These are phyloP conservation scores for Linhomoeus sp. DNA, from an alignment of 2,888 invertebrate genomes.

Conservation along the genomic window DNA sequence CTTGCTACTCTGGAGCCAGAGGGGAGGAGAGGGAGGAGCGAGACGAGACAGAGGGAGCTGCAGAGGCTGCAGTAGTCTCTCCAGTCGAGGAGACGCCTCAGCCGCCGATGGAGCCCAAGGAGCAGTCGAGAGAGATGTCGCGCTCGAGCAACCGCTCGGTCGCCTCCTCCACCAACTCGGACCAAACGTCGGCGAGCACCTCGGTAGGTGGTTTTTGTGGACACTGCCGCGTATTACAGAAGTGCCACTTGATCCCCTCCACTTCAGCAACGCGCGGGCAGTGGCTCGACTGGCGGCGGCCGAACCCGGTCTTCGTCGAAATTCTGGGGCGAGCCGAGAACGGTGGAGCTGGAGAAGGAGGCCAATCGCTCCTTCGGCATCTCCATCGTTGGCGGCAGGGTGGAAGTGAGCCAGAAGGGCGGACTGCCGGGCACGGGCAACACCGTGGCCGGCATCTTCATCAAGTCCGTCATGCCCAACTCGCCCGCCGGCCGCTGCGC, in stretches of 20 bases:
- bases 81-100: neutral
- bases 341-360: constrained; percentile 50
- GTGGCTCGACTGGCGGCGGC: neutral
- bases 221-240: no score
- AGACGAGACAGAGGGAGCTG: neutral
- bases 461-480: constrained; percentile 79
- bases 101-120: no score
- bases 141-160: no score
- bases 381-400: constrained; percentile 87
- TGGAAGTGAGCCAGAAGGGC: constrained; percentile 32
- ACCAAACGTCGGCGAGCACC: no score
- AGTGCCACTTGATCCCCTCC: no score
- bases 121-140: neutral
- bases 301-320: constrained; percentile 5
- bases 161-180: no score
- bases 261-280: no score
- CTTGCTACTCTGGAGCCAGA: neutral
- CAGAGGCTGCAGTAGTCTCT: neutral
- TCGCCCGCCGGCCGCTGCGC: constrained; percentile 80
- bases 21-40: neutral
- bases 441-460: constrained; percentile 76
- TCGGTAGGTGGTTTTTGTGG: no score
- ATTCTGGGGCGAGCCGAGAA: constrained; percentile 60
- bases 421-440: constrained; percentile 40
- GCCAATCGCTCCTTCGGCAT: constrained; percentile 63